Percentiles rank a stretch among this genome's conserved stretches.
Evolutionary conservation across 2,888 invertebrate species (phyloP).

Genomic region (Leptothorax acervorum): DNA sequence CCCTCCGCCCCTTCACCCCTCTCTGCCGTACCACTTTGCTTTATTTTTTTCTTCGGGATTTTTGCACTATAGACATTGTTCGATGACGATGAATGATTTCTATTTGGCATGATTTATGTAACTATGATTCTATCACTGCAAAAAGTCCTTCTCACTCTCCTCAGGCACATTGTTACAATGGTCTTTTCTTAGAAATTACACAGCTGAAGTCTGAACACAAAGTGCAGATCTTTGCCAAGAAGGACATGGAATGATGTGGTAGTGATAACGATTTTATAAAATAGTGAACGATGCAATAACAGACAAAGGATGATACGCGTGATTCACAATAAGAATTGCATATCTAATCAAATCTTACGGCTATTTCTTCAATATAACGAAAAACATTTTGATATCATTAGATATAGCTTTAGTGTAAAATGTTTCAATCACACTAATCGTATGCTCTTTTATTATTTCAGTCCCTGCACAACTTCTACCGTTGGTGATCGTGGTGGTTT

Average conservation of each 20-base stretch:
- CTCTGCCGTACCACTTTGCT: neutral
- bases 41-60: constrained; percentile 15
- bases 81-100: neutral
- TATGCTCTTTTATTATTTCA: constrained; percentile 48
- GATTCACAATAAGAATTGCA: neutral
- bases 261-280: neutral
- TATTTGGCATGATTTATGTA: constrained; percentile 15
- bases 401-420: neutral
- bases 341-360: neutral
- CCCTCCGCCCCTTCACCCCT: neutral
- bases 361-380: neutral
- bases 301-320: neutral
- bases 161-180: neutral
- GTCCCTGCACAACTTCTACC: constrained; percentile 59
- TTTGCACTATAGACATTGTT: neutral
- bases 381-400: neutral
- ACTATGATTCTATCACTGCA: neutral
- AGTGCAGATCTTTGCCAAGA: neutral
- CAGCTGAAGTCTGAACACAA: too few relatives aligned
- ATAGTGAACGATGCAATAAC: too few relatives aligned
- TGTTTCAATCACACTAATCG: constrained; percentile 9
- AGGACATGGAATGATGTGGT: neutral
- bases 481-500: constrained; percentile 82
- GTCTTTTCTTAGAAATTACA: neutral
- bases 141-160: neutral